Percentiles rank a stretch among this genome's conserved stretches.
These are phyloP conservation scores for Rhopalosiphum nymphaeae DNA, from an alignment of 2,888 invertebrate species.

Conservation along the genomic window DNA sequence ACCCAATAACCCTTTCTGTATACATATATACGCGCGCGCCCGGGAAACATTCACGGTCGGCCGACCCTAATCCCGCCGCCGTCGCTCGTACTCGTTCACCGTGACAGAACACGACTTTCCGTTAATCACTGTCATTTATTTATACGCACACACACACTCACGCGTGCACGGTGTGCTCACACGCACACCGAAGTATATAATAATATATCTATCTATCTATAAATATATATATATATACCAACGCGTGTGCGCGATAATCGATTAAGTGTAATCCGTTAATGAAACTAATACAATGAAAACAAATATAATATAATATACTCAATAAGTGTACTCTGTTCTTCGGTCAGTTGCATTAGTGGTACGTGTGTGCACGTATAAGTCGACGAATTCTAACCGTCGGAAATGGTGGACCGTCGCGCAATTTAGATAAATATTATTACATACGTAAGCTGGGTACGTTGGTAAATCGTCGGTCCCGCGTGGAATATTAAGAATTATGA, in stretches of 20 bases:
- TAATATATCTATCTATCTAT: not conserved
- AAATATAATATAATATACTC: not conserved
- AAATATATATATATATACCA: not conserved
- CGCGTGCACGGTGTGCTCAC: not conserved
- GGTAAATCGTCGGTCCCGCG: slow-evolving; percentile 53
- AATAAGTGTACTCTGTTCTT: not conserved
- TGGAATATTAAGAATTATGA: slow-evolving; percentile 59
- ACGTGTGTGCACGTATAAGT: not conserved
- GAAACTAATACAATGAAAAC: not conserved
- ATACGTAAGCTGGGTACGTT: not conserved
- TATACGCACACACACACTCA: slow-evolving; percentile 8
- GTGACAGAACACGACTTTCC: slow-evolving; percentile 64
- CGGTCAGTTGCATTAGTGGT: not conserved
- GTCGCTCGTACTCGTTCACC: slow-evolving; percentile 61
- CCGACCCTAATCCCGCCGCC: slow-evolving; percentile 60
- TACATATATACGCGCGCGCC: not conserved
- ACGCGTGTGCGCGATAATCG: slow-evolving; percentile 19
- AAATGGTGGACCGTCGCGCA: not conserved
- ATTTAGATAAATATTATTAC: slow-evolving; percentile 30
- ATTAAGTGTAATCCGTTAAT: slow-evolving; percentile 44
- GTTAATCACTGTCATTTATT: slow-evolving; percentile 63
- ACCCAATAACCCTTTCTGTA: slow-evolving; percentile 51
- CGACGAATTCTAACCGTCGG: not conserved
- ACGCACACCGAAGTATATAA: not conserved
- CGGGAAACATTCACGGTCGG: slow-evolving; percentile 59